phyloP scores from a whole-genome alignment of 2,888 invertebrate species.

The Sussaba pulchella region DNA sequence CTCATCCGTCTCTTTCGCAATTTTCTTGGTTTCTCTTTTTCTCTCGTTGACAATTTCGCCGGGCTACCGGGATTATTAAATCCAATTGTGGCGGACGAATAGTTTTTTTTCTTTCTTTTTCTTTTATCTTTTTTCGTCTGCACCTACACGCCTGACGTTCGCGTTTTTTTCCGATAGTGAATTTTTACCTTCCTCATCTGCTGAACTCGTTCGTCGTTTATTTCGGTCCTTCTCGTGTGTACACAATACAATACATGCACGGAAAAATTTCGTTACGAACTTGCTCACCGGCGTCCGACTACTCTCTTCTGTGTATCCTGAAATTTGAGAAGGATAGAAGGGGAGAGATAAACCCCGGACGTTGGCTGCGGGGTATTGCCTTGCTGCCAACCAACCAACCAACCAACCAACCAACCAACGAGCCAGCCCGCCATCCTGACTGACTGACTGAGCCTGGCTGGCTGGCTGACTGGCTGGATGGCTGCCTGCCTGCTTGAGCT shows the following conservation, averaged over 20 bases:
- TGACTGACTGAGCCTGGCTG: constrained; percentile 15
- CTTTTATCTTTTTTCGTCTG: constrained; percentile 9
- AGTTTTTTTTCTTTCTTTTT: constrained; percentile 4
- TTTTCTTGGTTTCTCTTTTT: constrained; percentile 15
- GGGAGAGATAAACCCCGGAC: constrained; percentile 68
- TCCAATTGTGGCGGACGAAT: constrained; percentile 63
- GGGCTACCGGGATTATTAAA: constrained; percentile 60
- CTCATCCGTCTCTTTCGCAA: constrained; percentile 27
- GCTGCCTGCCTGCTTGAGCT: constrained; percentile 7
- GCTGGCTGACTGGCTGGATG: constrained; percentile 1
- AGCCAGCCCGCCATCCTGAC: constrained; percentile 4
- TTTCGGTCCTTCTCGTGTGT: constrained; percentile 59
- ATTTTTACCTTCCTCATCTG: constrained; percentile 21
- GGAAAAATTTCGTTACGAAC: constrained; percentile 66
- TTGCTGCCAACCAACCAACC: too few species aligned
- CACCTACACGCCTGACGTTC: constrained; percentile 12
- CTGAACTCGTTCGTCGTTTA: constrained; percentile 26
- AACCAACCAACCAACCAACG: too few species aligned
- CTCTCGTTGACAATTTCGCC: constrained; percentile 59
- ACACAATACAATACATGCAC: too few species aligned
- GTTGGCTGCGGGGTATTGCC: constrained; percentile 33
- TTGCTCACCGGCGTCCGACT: constrained; percentile 63
- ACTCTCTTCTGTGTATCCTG: constrained; percentile 62
- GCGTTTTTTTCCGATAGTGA: constrained; percentile 35
- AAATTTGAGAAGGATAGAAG: constrained; percentile 69